Evolutionary conservation across 2,113 vertebrate genomes (phyloP).

Genomic region (Marmota monax): DNA sequence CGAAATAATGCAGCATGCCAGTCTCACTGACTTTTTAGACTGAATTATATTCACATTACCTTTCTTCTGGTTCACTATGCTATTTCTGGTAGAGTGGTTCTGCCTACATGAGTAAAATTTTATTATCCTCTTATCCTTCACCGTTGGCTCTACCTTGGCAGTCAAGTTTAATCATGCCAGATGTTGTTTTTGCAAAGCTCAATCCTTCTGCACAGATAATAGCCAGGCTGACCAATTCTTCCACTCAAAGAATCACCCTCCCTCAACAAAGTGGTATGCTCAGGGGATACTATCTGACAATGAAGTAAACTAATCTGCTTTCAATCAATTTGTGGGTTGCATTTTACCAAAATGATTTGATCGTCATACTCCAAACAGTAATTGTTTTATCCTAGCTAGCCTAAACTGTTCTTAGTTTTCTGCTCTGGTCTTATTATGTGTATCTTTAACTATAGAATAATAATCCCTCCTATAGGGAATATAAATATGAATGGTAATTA

Average conservation of each 20-base stretch:
- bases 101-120: conserved; percentile 76
- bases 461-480: not conserved
- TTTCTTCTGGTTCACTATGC: conserved; percentile 64
- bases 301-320: conserved; percentile 29
- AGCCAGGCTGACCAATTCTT: conserved; percentile 64
- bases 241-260: conserved; percentile 9
- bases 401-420: conserved; percentile 18
- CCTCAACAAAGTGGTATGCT: conserved; percentile 38
- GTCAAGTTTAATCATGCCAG: conserved; percentile 70
- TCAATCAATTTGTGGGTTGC: conserved; percentile 44
- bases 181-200: conserved; percentile 77
- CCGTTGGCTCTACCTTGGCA: conserved; percentile 66
- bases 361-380: not conserved
- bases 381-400: not conserved
- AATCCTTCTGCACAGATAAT: conserved; percentile 67
- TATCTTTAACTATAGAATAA: conserved; percentile 19
- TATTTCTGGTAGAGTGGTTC: conserved; percentile 71
- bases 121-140: conserved; percentile 73
- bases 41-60: conserved; percentile 68
- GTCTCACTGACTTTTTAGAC: conserved; percentile 52
- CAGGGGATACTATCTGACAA: conserved; percentile 27
- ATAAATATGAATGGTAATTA: conserved; percentile 21
- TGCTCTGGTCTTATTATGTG: conserved; percentile 25
- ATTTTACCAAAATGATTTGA: conserved; percentile 38
- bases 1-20: conserved; percentile 12